A percentile compares a stretch with the other conserved stretches of the same genome.
These are phyloP conservation scores for Drosophila equinoxialis DNA, from an alignment of 1,140 invertebrate genomes.

Conservation along the genomic window DNA sequence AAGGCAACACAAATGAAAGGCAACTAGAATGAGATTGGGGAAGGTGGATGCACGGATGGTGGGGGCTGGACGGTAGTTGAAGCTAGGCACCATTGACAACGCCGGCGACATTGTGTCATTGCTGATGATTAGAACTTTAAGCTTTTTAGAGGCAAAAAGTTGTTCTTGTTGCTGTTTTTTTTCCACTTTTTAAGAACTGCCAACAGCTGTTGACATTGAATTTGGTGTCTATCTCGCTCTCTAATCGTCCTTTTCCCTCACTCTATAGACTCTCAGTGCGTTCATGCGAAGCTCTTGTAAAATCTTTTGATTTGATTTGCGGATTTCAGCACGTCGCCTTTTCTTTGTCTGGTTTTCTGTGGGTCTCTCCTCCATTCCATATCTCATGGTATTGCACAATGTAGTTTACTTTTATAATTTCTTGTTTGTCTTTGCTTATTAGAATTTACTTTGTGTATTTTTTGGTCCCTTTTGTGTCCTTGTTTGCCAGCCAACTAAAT, in stretches of 20 bases:
- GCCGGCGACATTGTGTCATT: slow-evolving; percentile 15
- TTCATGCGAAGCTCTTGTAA: slow-evolving; percentile 65
- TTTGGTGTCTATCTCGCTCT: slow-evolving; percentile 24
- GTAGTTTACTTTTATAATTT: slow-evolving; percentile 70
- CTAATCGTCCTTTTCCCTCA: background rate
- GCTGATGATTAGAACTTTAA: slow-evolving; percentile 58
- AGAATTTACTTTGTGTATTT: slow-evolving; percentile 60
- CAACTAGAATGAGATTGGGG: slow-evolving; percentile 17
- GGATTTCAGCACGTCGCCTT: slow-evolving; percentile 63
- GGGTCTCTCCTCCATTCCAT: background rate
- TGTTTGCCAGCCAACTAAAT: slow-evolving; percentile 23
- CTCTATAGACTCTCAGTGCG: slow-evolving; percentile 22
- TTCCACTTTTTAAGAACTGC: slow-evolving; percentile 56
- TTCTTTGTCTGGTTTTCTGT: slow-evolving; percentile 18
- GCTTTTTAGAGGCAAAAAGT: slow-evolving; percentile 50
- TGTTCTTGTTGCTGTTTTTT: slow-evolving; percentile 29
- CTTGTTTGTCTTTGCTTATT: slow-evolving; percentile 71
- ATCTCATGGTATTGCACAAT: background rate
- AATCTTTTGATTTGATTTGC: slow-evolving; percentile 78
- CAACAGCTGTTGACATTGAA: slow-evolving; percentile 79
- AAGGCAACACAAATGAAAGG: slow-evolving; percentile 35
- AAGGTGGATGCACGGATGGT: no score
- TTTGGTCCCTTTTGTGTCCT: background rate
- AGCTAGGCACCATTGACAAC: slow-evolving; percentile 17
- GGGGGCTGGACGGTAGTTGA: no score